A percentile compares a stretch with the other conserved stretches of the same genome.
Evolutionary conservation across 64 coral and sea anemone genomes (phyloP).

Genomic region (Montipora foliosa): DNA sequence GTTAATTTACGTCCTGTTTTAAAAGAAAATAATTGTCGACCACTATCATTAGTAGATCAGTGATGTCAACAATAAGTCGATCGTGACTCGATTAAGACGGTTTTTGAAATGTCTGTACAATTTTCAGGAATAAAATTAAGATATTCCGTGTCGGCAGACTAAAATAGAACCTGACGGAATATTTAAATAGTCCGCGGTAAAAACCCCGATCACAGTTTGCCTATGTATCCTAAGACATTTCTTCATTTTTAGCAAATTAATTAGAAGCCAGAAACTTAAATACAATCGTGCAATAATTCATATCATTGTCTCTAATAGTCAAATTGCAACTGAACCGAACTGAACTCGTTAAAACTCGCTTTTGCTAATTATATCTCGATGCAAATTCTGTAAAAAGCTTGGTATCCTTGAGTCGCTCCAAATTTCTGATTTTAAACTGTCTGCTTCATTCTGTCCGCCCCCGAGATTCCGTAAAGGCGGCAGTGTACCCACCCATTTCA

Average conservation of each 20-base stretch:
- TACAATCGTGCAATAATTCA: no score
- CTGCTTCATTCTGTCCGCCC: no score
- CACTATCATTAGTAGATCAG: no score
- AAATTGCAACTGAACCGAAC: no score
- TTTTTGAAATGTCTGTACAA: no score
- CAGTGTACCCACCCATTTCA: no score
- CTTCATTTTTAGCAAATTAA: not conserved
- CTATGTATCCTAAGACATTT: not conserved
- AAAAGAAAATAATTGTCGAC: no score
- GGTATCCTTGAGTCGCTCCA: not conserved
- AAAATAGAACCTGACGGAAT: conserved; percentile 10
- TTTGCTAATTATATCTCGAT: not conserved
- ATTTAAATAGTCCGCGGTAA: not conserved
- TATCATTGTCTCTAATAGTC: no score
- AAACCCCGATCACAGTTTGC: not conserved
- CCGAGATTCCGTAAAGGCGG: not conserved
- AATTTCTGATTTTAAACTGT: not conserved
- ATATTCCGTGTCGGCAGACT: not conserved
- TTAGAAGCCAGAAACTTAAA: no score
- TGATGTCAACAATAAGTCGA: no score
- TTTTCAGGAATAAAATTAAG: not conserved
- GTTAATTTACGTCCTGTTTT: no score
- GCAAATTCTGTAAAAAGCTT: not conserved
- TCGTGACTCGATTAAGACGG: no score
- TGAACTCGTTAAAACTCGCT: not conserved